Percentiles rank a stretch among this genome's conserved stretches.
These are phyloP conservation scores for Magallana angulata DNA, from an alignment of 1,140 invertebrate genomes.

Conservation along the genomic window DNA sequence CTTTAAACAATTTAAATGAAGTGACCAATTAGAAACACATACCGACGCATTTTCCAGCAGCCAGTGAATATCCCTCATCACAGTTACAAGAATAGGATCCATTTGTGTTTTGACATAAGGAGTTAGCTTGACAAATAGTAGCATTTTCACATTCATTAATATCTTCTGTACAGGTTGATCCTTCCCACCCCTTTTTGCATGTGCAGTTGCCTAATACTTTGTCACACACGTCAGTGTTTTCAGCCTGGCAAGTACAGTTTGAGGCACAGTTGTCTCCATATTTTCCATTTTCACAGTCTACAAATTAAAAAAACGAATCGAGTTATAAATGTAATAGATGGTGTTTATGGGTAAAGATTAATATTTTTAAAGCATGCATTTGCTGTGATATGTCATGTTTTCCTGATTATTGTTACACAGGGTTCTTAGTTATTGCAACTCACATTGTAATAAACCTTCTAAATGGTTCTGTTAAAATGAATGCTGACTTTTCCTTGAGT, in stretches of 20 bases:
- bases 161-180: slow-evolving; percentile 50
- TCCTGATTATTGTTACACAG: no score
- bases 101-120: slow-evolving; percentile 41
- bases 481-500: no score
- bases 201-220: slow-evolving; percentile 44
- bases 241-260: slow-evolving; percentile 49
- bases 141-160: slow-evolving; percentile 55
- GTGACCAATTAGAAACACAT: background rate
- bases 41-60: background rate
- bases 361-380: no score
- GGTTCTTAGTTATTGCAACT: no score
- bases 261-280: slow-evolving; percentile 48
- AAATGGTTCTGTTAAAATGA: no score
- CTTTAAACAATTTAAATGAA: no score
- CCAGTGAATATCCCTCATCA: background rate
- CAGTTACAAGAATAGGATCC: slow-evolving; percentile 58
- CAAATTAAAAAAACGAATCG: background rate
- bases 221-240: slow-evolving; percentile 50
- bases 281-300: background rate
- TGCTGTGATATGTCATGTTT: no score
- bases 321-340: no score
- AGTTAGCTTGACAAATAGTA: slow-evolving; percentile 35
- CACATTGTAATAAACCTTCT: no score
- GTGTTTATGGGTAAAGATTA: no score
- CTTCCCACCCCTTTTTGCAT: slow-evolving; percentile 56